Evolutionary conservation across 2,797 vertebrate genomes (phyloP).

Genomic region (Malacoctenus gilli): DNA sequence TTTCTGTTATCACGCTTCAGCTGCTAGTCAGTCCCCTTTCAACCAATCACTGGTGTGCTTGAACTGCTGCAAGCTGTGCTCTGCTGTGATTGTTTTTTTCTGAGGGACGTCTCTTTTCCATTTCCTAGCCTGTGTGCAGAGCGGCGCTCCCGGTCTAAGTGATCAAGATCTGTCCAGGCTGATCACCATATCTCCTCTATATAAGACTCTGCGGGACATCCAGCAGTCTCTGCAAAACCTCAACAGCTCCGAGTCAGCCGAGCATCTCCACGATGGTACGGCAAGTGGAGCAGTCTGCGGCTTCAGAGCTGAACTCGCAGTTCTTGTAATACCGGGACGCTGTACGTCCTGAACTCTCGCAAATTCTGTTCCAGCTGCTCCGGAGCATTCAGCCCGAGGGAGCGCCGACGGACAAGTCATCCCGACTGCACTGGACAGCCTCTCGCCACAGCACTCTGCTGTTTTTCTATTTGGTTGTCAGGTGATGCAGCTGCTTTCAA

Average conservation of each 20-base stretch:
- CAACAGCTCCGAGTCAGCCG: slow-evolving; percentile 23
- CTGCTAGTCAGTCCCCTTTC: too few relatives aligned
- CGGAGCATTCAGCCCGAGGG: slow-evolving; percentile 36
- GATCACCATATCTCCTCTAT: slow-evolving; percentile 82
- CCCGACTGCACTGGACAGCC: slow-evolving; percentile 78
- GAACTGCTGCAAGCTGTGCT: too few relatives aligned
- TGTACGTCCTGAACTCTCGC: neutral
- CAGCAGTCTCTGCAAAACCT: slow-evolving; percentile 80
- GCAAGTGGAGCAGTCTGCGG: too few relatives aligned
- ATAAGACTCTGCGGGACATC: slow-evolving; percentile 83
- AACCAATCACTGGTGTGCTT: too few relatives aligned
- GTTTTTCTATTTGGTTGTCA: slow-evolving; percentile 85
- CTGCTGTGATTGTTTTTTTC: too few relatives aligned
- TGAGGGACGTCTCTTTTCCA: slow-evolving; percentile 7
- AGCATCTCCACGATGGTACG: slow-evolving; percentile 37
- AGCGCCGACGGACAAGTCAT: slow-evolving; percentile 60
- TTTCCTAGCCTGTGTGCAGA: slow-evolving; percentile 52
- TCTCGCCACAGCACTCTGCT: slow-evolving; percentile 81
- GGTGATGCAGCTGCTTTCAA: slow-evolving; percentile 76
- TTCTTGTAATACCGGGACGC: neutral
- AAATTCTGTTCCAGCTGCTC: slow-evolving; percentile 40
- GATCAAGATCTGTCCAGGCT: slow-evolving; percentile 83
- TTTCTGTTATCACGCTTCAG: too few relatives aligned
- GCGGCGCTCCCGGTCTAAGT: slow-evolving; percentile 68
- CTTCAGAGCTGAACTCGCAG: neutral